Evolutionary conservation across 2,797 vertebrate genomes (phyloP).

Genomic region (Thunnus albacares): DNA sequence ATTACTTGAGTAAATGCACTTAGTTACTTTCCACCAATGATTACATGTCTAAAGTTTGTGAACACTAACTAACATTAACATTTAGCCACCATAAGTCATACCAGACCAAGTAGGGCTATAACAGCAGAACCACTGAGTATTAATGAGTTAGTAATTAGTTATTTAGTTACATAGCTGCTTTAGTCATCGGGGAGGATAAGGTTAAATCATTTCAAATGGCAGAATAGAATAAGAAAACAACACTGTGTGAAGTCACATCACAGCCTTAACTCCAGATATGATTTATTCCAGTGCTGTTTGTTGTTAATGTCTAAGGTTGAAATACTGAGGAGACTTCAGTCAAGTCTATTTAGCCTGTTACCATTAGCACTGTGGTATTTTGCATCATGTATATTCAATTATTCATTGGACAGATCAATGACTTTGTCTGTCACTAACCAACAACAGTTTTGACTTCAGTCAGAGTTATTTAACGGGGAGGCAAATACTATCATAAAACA

Average conservation of each 20-base stretch:
- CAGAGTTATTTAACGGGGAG: neutral
- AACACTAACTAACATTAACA: too few species aligned
- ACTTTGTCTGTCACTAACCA: constrained; percentile 2
- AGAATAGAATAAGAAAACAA: neutral
- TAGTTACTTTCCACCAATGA: too few species aligned
- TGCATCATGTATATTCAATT: constrained; percentile 37
- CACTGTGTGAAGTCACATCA: neutral
- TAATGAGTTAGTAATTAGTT: too few species aligned
- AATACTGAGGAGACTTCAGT: constrained; percentile 4
- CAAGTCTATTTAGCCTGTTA: constrained; percentile 4
- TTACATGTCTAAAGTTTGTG: too few species aligned
- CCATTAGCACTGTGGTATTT: constrained; percentile 2
- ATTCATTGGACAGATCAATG: constrained; percentile 33
- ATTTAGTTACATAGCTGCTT: too few species aligned
- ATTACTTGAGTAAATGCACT: too few species aligned
- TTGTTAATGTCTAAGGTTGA: neutral
- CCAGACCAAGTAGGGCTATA: too few species aligned
- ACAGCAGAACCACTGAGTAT: too few species aligned
- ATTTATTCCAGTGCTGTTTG: neutral
- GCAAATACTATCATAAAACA: constrained; percentile 1
- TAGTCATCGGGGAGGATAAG: neutral
- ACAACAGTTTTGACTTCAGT: constrained; percentile 2
- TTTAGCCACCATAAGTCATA: too few species aligned
- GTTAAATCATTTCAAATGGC: neutral
- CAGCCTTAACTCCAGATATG: neutral